Base-by-base conservation (phyloP, 2,888 invertebrate genomes). In the Tinea semifulvella region DNA sequence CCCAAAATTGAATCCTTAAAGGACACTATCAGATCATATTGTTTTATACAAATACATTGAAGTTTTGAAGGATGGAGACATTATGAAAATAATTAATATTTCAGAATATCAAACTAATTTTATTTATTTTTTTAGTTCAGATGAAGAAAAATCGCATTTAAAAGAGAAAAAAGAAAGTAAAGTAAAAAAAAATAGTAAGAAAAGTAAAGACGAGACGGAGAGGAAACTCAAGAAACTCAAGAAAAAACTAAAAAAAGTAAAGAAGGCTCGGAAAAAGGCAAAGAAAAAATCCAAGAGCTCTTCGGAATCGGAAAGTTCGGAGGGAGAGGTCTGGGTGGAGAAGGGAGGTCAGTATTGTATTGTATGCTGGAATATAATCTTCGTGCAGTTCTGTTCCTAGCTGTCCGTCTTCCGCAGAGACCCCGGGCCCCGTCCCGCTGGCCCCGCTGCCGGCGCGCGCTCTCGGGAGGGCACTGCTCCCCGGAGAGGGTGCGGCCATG, bases 401-500 rank as follows among this genome's bases (percentile, higher is more conserved):
- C n/a, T n/a, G n/a, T n/a, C n/a, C n/a, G n/a, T 3, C 51, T 47
- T n/a, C n/a, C 16, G 3, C 3, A 4, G 13, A 22, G 11, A 52
- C 46, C 53, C 62, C 54, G 26, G 19, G 10, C 13, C 17, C 18
- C 10, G 64, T 60, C 43, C 61, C 54, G 26, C 54, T 59, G 39
- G 74, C 74, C 0, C 72, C 71, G 1, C 58, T 72, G 22, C 68
- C 61, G 1, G 65, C 56, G 48, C 90, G 89, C 67, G 95, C 96
- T 65, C 93, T 92, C 71, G 95, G 94, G 4, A 90, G 94, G 65
- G 98, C 98, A 22, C 75, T 99, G 60, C 74, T 99, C 55, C 98
- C 98, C 0, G 98, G 98, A 45, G 99, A 99, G 84, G 98, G 95
- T 57, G 98, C 98, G 27, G 99, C 98, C 2, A 99, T 99, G 98